Conservation (phyloP, 2,888 invertebrate genomes). For the Hypselothyrea guttata region DNA sequence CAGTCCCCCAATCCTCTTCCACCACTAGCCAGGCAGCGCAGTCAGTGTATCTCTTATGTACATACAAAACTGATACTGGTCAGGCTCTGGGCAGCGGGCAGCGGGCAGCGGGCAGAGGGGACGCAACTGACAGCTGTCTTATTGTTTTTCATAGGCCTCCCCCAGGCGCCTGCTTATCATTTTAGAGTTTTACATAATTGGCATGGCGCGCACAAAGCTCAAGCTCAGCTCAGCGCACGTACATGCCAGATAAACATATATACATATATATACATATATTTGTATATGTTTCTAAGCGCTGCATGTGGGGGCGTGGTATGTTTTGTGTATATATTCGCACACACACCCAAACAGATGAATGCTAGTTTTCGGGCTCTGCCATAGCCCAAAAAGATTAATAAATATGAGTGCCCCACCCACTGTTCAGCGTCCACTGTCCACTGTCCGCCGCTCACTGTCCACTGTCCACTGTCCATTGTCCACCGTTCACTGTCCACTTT, state of each 20-base stretch:
- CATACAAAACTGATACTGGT: slow-evolving; percentile 21
- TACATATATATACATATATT: slow-evolving; percentile 9
- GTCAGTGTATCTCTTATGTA: slow-evolving; percentile 35
- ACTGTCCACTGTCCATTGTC: no score
- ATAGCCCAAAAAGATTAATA: slow-evolving; percentile 66
- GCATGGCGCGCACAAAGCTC: slow-evolving; percentile 30
- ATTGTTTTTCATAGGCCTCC: slow-evolving; percentile 69
- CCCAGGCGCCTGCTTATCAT: slow-evolving; percentile 63
- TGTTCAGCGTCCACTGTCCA: background rate
- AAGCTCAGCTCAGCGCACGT: slow-evolving; percentile 7
- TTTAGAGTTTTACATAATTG: slow-evolving; percentile 75
- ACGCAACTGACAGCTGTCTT: slow-evolving; percentile 43
- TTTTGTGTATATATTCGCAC: slow-evolving; percentile 28
- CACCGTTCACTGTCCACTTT: no score
- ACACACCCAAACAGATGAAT: slow-evolving; percentile 16
- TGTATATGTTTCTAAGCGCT: slow-evolving; percentile 51
- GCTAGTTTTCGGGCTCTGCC: slow-evolving; percentile 35
- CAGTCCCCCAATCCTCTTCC: background rate
- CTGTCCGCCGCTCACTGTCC: no score
- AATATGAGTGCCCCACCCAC: slow-evolving; percentile 57
- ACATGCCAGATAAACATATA: slow-evolving; percentile 1
- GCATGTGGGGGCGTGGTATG: slow-evolving; percentile 54
- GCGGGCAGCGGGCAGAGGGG: background rate
- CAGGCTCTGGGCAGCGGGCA: slow-evolving; percentile 7
- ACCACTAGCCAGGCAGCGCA: background rate